Conservation (phyloP, 2,113 vertebrate species). For the Notiomystis cincta region DNA sequence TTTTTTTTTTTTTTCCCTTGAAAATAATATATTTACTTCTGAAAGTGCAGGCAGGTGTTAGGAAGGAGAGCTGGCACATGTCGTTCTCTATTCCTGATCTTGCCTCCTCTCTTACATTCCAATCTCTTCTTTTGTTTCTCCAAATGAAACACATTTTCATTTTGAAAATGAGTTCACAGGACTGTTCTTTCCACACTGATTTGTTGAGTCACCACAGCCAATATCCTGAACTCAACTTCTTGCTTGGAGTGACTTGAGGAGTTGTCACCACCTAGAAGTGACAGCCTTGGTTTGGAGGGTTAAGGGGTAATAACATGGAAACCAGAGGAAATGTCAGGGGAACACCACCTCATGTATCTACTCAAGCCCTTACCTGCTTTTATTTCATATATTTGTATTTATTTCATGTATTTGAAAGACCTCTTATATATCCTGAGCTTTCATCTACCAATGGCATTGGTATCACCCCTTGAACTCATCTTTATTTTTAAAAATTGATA, state of each 20-base stretch:
- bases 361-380: fast-evolving
- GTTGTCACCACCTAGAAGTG: not conserved
- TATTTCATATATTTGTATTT: not conserved
- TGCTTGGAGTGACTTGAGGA: not conserved
- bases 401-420: too few relatives aligned
- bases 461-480: not conserved
- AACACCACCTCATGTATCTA: not conserved
- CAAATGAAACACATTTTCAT: not conserved
- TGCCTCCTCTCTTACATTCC: not conserved
- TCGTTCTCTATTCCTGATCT: not conserved
- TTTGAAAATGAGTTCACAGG: not conserved
- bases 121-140: not conserved
- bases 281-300: not conserved
- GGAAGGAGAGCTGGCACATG: not conserved
- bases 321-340: not conserved
- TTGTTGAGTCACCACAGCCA: not conserved
- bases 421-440: not conserved
- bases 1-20: not conserved
- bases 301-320: not conserved
- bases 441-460: not conserved
- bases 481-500: not conserved
- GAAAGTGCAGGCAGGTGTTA: not conserved
- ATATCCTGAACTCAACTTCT: not conserved
- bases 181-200: not conserved
- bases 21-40: not conserved